phyloP scores from a whole-genome alignment of 2,888 invertebrate genomes.

The Drosophila mercatorum region DNA sequence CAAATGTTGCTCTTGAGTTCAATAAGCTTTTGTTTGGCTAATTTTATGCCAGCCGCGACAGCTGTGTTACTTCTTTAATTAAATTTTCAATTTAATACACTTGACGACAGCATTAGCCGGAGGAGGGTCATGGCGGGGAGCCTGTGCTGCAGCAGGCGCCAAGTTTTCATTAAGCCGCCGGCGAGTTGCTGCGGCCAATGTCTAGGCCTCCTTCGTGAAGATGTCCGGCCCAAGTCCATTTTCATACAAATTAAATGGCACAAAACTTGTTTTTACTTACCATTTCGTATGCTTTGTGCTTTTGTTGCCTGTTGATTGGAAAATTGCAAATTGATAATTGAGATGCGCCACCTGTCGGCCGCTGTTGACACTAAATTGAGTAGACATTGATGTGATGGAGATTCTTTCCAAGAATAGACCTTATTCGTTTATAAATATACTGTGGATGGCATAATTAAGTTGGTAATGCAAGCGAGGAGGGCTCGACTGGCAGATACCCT shows the following conservation, averaged over 20 bases:
- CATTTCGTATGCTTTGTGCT: slow-evolving; percentile 8
- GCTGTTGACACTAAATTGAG: slow-evolving; percentile 43
- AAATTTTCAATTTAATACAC: slow-evolving; percentile 73
- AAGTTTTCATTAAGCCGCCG: slow-evolving; percentile 67
- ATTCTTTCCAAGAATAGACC: background rate
- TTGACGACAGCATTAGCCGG: slow-evolving; percentile 38
- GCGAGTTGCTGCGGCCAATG: slow-evolving; percentile 27
- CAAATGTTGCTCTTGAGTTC: slow-evolving; percentile 55
- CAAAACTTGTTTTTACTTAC: slow-evolving; percentile 46
- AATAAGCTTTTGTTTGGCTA: slow-evolving; percentile 74
- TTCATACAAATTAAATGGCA: slow-evolving; percentile 68
- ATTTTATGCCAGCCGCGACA: slow-evolving; percentile 60
- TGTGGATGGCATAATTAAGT: background rate
- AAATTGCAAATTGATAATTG: slow-evolving; percentile 59
- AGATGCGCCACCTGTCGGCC: slow-evolving; percentile 54
- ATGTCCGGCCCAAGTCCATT: slow-evolving; percentile 51
- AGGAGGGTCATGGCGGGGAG: background rate
- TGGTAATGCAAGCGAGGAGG: background rate
- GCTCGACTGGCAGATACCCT: background rate
- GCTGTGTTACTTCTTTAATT: slow-evolving; percentile 65
- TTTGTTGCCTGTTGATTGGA: slow-evolving; percentile 33
- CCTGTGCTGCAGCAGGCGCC: slow-evolving; percentile 59
- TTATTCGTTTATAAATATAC: background rate
- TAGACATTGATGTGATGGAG: slow-evolving; percentile 19
- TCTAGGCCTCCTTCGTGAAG: slow-evolving; percentile 49